Conservation (phyloP, 2,888 invertebrate genomes). For the Hemicrepidius hirtus region DNA sequence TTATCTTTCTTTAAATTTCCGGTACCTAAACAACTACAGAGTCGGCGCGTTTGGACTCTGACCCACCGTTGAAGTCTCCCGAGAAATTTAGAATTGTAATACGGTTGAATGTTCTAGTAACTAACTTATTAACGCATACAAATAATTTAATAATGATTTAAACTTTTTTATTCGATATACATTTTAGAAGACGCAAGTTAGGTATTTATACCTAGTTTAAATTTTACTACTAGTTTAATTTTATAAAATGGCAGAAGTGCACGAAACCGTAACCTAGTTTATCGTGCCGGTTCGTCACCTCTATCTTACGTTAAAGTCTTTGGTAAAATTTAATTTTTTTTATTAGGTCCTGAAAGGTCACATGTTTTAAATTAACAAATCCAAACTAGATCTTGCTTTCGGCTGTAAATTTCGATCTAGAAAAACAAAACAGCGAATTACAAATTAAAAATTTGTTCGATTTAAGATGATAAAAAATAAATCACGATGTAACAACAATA, state of each 20-base stretch:
- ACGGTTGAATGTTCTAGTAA: no score
- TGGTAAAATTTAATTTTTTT: not conserved
- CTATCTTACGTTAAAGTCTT: not conserved
- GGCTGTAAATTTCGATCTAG: not conserved
- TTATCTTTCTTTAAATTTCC: no score
- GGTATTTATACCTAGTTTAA: no score
- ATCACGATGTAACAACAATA: constrained; percentile 13
- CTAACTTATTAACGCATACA: no score
- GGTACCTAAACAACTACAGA: no score
- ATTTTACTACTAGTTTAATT: not conserved
- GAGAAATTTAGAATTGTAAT: no score
- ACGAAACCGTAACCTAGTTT: constrained; percentile 7
- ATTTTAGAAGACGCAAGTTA: not conserved
- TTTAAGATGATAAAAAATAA: constrained; percentile 3
- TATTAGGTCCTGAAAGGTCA: not conserved
- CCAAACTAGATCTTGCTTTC: constrained; percentile 11
- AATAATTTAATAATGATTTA: no score
- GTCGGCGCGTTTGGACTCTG: no score
- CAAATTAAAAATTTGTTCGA: constrained; percentile 28
- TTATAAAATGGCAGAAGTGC: not conserved
- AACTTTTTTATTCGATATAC: not conserved
- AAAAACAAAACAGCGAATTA: constrained; percentile 12
- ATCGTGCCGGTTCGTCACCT: not conserved
- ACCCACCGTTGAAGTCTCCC: not conserved
- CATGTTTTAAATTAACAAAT: not conserved